Evolutionary conservation across 2,113 vertebrate genomes (phyloP).

Genomic region (Paradisaea rubra): DNA sequence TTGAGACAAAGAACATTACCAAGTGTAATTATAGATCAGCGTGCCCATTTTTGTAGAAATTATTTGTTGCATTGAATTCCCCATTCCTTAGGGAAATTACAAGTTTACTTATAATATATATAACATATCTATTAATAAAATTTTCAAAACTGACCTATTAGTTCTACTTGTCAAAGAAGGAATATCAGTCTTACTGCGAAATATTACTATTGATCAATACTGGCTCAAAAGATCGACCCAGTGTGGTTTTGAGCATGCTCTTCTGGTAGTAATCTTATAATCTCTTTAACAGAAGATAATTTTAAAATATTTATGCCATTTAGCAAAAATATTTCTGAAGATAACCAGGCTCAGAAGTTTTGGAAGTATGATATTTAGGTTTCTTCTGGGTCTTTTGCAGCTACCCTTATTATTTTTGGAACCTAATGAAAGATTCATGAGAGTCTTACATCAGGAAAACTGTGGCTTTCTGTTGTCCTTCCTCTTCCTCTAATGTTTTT

Average conservation of each 20-base stretch:
- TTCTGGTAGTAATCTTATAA: background rate
- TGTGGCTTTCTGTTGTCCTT: background rate
- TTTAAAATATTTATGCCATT: background rate
- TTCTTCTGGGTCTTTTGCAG: background rate
- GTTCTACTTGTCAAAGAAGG: background rate
- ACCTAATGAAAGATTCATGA: background rate
- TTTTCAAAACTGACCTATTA: background rate
- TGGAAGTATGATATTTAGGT: background rate
- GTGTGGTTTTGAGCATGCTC: background rate
- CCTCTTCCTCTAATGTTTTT: background rate
- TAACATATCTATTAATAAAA: background rate
- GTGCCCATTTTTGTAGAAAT: background rate
- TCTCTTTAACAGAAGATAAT: background rate
- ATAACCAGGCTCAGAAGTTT: background rate
- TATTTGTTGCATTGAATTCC: background rate
- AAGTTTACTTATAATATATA: background rate
- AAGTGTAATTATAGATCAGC: background rate
- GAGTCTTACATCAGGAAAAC: background rate
- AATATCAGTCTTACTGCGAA: background rate
- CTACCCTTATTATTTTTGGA: background rate
- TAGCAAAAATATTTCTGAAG: background rate
- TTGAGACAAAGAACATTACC: background rate
- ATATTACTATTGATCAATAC: background rate
- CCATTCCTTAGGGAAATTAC: background rate
- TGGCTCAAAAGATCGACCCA: background rate